Evolutionary conservation across 2,797 vertebrate genomes (phyloP), one percentile per base, ranked within the genome.

Genomic region (Neosilurus mollespiculum): DNA sequence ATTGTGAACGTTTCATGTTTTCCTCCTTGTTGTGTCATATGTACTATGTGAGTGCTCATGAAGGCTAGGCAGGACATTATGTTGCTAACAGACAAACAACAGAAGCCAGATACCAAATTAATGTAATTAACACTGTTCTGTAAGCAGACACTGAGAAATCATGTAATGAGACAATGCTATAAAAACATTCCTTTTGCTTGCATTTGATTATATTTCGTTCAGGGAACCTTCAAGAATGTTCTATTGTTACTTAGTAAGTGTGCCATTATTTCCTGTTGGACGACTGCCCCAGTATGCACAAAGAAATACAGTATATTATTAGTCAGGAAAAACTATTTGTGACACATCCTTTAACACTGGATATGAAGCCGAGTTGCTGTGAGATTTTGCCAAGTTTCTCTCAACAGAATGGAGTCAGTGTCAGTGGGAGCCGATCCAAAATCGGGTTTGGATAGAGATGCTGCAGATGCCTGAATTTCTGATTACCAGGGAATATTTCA

Each of bases 351-450:
- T 73, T 65, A 30, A 75, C 61, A 30, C n/a, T 80, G 67, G 16
- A 65, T 58, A 37, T 84, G 37, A 64, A 73, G 15, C 18, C 0
- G 22, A 26, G 56, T 62, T 30, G 14, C 14, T 75, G 12, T 43
- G 11, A 66, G 10, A 5, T 24, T 75, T 72, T 82, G 82, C 82
- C 71, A 84, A 80, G 71, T 70, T 53, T 37, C 69, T 51, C 82
- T 71, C 79, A 82, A 37, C 61, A 82, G 56, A 56, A 53, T 54
- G 37, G 24, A 37, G 83, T 70, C 70, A 64, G 78, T 84, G 76
- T 54, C 34, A 78, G 20, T 26, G n/a, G 81, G n/a, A 65, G 20
- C 7, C 51, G 22, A 11, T 53, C 22, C 8, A 59, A 71, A 64
- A 51, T 49, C 58, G 24, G 14, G 16, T n/a, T 6, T 16, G 54